A percentile compares a stretch with the other conserved stretches of the same genome.
Conservation (phyloP, 2,888 invertebrate genomes). For the Byasa hedistus region DNA sequence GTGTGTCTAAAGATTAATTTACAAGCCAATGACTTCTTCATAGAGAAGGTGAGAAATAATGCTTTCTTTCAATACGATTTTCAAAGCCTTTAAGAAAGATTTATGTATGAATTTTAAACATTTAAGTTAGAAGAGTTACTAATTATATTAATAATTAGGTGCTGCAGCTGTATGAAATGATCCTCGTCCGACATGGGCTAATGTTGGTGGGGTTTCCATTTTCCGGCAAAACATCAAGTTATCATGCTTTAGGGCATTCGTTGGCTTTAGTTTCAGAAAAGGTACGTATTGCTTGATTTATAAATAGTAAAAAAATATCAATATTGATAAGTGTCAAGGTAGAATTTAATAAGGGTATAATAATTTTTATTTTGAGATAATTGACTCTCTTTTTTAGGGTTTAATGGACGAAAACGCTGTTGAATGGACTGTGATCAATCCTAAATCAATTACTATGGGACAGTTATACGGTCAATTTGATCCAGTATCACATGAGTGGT, state of each 20-base stretch:
- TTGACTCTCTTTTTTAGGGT: slow-evolving; percentile 73
- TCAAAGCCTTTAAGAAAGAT: no score
- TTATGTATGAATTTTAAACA: no score
- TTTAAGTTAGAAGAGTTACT: neutral
- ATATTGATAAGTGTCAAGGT: neutral
- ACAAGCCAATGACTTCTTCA: slow-evolving; percentile 90
- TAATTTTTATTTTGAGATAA: slow-evolving; percentile 8
- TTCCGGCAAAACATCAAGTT: slow-evolving; percentile 94
- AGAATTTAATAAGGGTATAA: neutral
- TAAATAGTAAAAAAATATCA: neutral
- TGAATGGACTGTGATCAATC: slow-evolving; percentile 91
- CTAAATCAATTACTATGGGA: slow-evolving; percentile 97
- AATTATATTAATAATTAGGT: slow-evolving; percentile 9
- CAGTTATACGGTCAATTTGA: slow-evolving; percentile 97
- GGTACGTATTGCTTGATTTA: slow-evolving; percentile 51
- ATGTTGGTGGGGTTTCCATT: slow-evolving; percentile 96
- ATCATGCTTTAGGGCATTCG: slow-evolving; percentile 89
- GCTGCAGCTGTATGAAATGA: slow-evolving; percentile 94
- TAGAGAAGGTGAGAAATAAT: slow-evolving; percentile 81
- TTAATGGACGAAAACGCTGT: slow-evolving; percentile 87
- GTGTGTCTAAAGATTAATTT: slow-evolving; percentile 86
- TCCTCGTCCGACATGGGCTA: slow-evolving; percentile 94
- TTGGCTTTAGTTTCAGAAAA: slow-evolving; percentile 88
- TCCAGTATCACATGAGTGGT: slow-evolving; percentile 96
- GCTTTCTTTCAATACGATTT: no score